Percentiles rank a stretch among this genome's conserved stretches.
Evolutionary conservation across 2,888 invertebrate species (phyloP).

Genomic region (Tiphia femorata): DNA sequence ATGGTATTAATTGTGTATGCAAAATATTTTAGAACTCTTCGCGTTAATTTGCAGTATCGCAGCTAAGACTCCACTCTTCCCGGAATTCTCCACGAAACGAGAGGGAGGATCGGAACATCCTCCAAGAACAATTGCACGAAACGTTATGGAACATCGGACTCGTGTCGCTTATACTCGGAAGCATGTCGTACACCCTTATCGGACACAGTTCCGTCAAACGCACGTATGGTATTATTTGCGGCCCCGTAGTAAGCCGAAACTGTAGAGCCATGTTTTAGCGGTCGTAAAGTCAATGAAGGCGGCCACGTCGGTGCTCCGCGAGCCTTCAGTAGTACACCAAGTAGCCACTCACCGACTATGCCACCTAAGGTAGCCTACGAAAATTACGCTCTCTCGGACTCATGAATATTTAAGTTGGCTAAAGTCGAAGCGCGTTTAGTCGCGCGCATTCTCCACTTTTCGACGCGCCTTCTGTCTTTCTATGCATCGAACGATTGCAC

Average conservation of each 20-base stretch:
- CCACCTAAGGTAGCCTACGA: constrained; percentile 41
- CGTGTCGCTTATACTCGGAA: constrained; percentile 11
- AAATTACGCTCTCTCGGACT: constrained; percentile 30
- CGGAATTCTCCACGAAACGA: too few relatives aligned
- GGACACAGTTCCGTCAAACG: too few relatives aligned
- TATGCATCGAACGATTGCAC: neutral
- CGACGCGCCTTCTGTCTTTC: neutral
- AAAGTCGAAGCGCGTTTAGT: constrained; percentile 1
- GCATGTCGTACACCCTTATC: too few relatives aligned
- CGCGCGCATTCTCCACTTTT: neutral
- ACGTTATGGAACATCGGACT: too few relatives aligned
- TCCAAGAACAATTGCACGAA: too few relatives aligned
- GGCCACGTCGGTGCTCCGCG: constrained; percentile 62
- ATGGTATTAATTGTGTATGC: too few relatives aligned
- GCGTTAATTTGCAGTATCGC: too few relatives aligned
- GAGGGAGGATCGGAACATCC: too few relatives aligned
- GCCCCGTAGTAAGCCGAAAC: too few relatives aligned
- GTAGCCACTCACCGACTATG: constrained; percentile 46
- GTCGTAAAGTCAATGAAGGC: constrained; percentile 65
- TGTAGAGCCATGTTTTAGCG: constrained; percentile 64
- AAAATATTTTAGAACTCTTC: too few relatives aligned
- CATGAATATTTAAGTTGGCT: constrained; percentile 46
- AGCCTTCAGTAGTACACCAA: constrained; percentile 51
- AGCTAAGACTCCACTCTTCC: too few relatives aligned
- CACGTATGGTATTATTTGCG: too few relatives aligned